These are phyloP conservation scores for Pavo muticus DNA, from an alignment of 2,113 vertebrate genomes.

Conservation along the genomic window DNA sequence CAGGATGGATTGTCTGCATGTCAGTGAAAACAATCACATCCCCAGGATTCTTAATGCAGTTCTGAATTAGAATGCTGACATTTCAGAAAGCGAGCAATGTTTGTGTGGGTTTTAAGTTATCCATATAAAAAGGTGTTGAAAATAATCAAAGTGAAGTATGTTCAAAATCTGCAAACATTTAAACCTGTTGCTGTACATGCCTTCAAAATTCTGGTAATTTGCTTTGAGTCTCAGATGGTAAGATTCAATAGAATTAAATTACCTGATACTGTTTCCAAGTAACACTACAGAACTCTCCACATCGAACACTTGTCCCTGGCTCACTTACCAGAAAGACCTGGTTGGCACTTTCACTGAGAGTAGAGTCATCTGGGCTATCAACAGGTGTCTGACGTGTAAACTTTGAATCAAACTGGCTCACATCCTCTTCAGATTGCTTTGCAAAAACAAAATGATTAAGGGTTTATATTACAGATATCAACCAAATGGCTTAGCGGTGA, in stretches of 20 bases:
- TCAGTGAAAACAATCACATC: neutral
- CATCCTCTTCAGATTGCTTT: slow-evolving; percentile 99
- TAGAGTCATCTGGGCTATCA: slow-evolving; percentile 97
- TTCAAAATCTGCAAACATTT: neutral
- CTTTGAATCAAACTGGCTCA: slow-evolving; percentile 99
- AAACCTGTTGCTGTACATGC: neutral
- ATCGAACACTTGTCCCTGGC: neutral
- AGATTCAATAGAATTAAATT: neutral
- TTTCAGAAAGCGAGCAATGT: neutral
- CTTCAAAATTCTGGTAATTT: neutral
- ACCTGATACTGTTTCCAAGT: neutral
- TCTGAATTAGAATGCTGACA: slow-evolving; percentile 1
- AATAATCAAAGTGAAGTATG: neutral
- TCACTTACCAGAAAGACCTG: slow-evolving; percentile 95
- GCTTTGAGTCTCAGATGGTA: neutral
- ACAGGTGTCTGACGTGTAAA: slow-evolving; percentile 99
- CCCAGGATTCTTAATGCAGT: neutral
- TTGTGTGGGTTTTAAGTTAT: neutral
- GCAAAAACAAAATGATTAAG: slow-evolving; percentile 74
- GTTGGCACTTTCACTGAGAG: slow-evolving; percentile 99
- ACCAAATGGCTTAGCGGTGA: slow-evolving; percentile 60
- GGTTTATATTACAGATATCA: slow-evolving; percentile 68
- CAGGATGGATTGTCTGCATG: neutral
- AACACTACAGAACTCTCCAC: neutral
- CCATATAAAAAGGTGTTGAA: neutral